Evolutionary conservation across 2,113 vertebrate species (phyloP).

Genomic region (Otolemur garnettii): DNA sequence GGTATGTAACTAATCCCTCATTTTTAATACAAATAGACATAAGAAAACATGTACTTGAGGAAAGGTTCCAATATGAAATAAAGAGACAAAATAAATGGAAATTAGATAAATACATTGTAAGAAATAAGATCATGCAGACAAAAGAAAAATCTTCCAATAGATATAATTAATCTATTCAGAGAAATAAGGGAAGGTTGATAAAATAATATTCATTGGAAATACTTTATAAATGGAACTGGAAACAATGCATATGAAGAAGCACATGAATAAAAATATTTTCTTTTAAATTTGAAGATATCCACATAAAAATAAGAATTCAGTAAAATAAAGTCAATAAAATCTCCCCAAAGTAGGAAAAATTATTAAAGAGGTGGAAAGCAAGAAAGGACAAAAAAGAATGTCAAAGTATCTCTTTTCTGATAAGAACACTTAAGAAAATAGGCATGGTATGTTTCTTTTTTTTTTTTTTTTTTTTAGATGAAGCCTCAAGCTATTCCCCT

Average conservation of each 20-base stretch:
- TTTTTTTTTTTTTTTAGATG: too few species aligned
- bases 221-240: neutral
- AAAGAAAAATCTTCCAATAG: slow-evolving; percentile 25
- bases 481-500: too few species aligned
- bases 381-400: neutral
- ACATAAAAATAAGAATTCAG: neutral
- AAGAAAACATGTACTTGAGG: neutral
- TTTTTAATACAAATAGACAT: slow-evolving; percentile 25
- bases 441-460: too few species aligned
- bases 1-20: neutral
- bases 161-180: slow-evolving; percentile 12
- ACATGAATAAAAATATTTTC: neutral
- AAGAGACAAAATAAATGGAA: slow-evolving; percentile 23
- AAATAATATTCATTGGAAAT: neutral
- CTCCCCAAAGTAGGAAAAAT: neutral
- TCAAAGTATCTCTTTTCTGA: neutral
- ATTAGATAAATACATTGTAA: neutral
- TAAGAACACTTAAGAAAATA: too few species aligned
- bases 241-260: slow-evolving; percentile 22
- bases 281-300: slow-evolving; percentile 29
- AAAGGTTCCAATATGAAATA: slow-evolving; percentile 1
- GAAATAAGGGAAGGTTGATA: slow-evolving; percentile 28
- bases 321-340: slow-evolving; percentile 31
- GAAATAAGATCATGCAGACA: neutral
- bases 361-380: neutral